Evolutionary conservation across 64 coral and sea anemone species (phyloP), one percentile per base, ranked within the genome.

Genomic region (Montipora cactus): DNA sequence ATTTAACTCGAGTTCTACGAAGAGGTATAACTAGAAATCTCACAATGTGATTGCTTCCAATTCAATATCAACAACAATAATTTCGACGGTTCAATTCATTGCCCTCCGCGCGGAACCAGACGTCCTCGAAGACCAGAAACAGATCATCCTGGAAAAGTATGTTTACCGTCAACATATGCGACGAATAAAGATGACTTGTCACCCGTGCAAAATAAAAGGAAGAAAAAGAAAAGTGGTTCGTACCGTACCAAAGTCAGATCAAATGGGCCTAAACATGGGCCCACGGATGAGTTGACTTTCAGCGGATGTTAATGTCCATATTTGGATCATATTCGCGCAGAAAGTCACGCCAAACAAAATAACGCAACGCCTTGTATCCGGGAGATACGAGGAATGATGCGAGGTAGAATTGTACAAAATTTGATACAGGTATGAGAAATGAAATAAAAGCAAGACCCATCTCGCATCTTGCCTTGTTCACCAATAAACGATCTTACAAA

Each of bases 31-130:
- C 71, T 86, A 72, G 66, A 86, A 59, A 70, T 44, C 28, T 71
- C 45, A 86, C 55, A 37, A 37, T 37, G 37, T 37, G 37, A 37
- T 37, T 62, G n/a, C 44, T 18, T 47, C 47, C 45, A 47, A 37
- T 71, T 44, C 82, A 86, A 86, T 86, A 86, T 86, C 12, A 19
- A 18, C 44, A 71, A 19, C 66, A 71, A 49, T 45, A 86, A 86
- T 86, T 86, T 86, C 82, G 82, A 72, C 62, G 82, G 82, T 86
- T 86, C 82, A 86, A 71, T 86, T 86, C 62, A 70, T 64, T 15
- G 48, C 66, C 66, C 37, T 51, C 21, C 18, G 67, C 66, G 82
- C 7, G 15, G 44, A 50, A 70, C 19, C 19, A 15, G 19, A 20
- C 16, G 16, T 22, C 4, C 47, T 50, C 61, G 82, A 86, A 1